Evolutionary conservation across 2,113 vertebrate species (phyloP), one percentile per base, ranked within the genome.

Genomic region (Rhabdornis inornatus): DNA sequence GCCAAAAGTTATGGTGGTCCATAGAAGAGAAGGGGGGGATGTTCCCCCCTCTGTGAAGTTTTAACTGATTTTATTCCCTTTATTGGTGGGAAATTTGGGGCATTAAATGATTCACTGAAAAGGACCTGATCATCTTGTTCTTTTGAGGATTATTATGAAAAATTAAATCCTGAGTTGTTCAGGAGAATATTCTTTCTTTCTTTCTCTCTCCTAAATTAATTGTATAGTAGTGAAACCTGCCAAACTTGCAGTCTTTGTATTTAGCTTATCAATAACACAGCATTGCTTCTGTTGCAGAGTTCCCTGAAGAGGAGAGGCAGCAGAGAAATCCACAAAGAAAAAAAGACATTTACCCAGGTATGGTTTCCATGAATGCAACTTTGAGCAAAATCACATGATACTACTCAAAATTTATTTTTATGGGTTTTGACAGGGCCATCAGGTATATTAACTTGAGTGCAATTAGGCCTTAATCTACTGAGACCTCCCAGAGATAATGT

Each of bases 271-370:
- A 56, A 21, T 98, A 97, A 97, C 81, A 40, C 37, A 55, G 8
- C 1, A 0, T 94, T 87, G 7, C 37, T 74, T 98, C 71, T 97
- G 21, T 98, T 97, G 53, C 98, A 99, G 99, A 99, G 98, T 85
- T 98, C 98, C 57, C 94, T 99, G 96, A 99, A 99, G 96, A 98
- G 99, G 98, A 98, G 99, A 98, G 99, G 99, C 47, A 99, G 99
- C 95, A 98, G 99, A 61, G 99, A 99, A 97, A 95, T 97, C 6
- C 98, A 99, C 96, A 99, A 99, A 97, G 99, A 99, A 91, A 99
- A 99, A 96, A 99, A 99, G 95, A 92, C 97, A 18, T 91, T 98
- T 55, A 98, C 97, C 91, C 99, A 99, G 99, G 99, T 99, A 98
- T 65, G 56, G 31, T 77, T 95, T 90, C 71, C 50, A 68, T 52